These are phyloP conservation scores for Glaucidium brasilianum DNA, from an alignment of 2,113 vertebrate species.

Conservation along the genomic window DNA sequence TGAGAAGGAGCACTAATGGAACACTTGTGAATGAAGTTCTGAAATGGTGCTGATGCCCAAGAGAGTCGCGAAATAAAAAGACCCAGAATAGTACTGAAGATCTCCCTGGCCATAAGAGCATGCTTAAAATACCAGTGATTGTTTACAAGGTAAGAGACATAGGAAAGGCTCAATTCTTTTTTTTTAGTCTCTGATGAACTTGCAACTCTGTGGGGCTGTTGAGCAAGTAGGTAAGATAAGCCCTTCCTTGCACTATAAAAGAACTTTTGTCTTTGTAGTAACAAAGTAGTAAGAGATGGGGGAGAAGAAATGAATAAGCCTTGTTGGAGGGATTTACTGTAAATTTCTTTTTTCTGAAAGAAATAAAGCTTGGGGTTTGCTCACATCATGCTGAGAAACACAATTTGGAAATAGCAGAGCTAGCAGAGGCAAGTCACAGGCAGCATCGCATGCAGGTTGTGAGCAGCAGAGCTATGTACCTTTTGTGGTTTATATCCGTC, in stretches of 20 bases:
- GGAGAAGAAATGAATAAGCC: neutral
- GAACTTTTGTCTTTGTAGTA: neutral
- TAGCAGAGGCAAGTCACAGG: neutral
- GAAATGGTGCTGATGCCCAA: neutral
- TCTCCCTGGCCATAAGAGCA: neutral
- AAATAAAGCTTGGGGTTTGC: neutral
- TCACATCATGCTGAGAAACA: neutral
- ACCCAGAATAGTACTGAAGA: neutral
- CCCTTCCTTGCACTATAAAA: neutral
- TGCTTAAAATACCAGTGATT: neutral
- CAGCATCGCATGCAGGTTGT: fast-evolving
- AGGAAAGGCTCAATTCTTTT: neutral
- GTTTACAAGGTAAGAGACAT: neutral
- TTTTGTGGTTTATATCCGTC: no score
- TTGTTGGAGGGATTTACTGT: neutral
- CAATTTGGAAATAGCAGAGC: neutral
- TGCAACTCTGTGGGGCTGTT: neutral
- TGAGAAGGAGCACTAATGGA: neutral
- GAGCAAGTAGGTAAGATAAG: neutral
- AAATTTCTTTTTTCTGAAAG: neutral
- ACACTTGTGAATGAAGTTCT: neutral
- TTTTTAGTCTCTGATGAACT: neutral
- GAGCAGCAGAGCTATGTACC: neutral
- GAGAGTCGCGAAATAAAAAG: neutral
- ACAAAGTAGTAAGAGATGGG: neutral